Percentiles rank a stretch among this genome's conserved stretches.
phyloP scores from a whole-genome alignment of 2,797 vertebrate species.

The Cryptoprocta ferox region DNA sequence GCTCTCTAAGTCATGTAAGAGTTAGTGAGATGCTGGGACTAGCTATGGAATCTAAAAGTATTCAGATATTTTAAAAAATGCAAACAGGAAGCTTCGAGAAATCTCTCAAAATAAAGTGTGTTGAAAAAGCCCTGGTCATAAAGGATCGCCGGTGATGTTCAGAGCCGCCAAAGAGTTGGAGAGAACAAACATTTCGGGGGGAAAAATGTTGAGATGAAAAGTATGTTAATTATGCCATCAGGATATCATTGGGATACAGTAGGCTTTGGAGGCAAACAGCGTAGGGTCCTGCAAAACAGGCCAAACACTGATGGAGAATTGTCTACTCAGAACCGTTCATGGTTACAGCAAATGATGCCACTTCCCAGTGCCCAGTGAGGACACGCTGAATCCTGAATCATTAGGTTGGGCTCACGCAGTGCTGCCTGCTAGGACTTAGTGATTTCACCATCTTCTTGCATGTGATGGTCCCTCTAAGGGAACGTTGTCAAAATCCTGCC shows the following conservation, averaged over 20 bases:
- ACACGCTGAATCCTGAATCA: neutral
- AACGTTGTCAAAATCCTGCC: neutral
- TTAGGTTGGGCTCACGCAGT: constrained; percentile 23
- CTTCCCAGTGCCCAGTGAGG: constrained; percentile 41
- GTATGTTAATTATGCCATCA: constrained; percentile 76
- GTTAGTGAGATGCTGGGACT: constrained; percentile 19
- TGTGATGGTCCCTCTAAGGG: neutral
- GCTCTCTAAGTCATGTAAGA: constrained; percentile 44
- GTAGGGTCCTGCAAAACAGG: constrained; percentile 76
- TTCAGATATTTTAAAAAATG: constrained; percentile 6
- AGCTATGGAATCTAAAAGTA: constrained; percentile 76
- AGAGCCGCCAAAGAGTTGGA: constrained; percentile 77
- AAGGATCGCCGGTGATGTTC: constrained; percentile 67
- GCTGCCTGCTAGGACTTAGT: constrained; percentile 2
- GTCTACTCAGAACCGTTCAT: constrained; percentile 67
- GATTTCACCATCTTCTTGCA: neutral
- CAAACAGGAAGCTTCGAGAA: constrained; percentile 66
- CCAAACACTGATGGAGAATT: constrained; percentile 70
- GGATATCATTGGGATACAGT: constrained; percentile 75
- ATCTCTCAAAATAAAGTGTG: constrained; percentile 58
- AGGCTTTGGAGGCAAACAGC: constrained; percentile 76
- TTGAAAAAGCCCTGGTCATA: constrained; percentile 67
- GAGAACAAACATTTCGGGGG: constrained; percentile 74
- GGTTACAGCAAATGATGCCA: constrained; percentile 62
- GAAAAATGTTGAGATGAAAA: constrained; percentile 70